Percentiles rank a stretch among this genome's conserved stretches.
Evolutionary conservation across 2,113 vertebrate species (phyloP).

Genomic region (Aphyosemion australe): DNA sequence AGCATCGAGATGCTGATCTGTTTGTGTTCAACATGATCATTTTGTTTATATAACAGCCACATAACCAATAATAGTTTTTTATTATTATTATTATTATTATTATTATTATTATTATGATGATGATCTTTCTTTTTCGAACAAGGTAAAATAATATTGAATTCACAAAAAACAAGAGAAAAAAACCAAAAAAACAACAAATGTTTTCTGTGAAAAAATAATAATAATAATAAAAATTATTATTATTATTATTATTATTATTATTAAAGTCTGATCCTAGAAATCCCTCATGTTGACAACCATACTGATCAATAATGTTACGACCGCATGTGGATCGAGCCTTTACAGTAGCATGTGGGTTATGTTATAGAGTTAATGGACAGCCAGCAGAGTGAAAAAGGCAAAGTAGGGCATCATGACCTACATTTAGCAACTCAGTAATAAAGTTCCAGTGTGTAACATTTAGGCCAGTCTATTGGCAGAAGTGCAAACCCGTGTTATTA

Average conservation of each 20-base stretch:
- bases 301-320: constrained; percentile 50
- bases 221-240: no score
- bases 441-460: constrained; percentile 7
- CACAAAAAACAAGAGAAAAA: no score
- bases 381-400: constrained; percentile 39
- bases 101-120: no score
- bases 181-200: no score
- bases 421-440: constrained; percentile 46
- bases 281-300: constrained; percentile 13
- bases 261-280: constrained; percentile 1
- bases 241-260: no score
- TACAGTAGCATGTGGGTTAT: constrained; percentile 63
- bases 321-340: constrained; percentile 47
- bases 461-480: not conserved
- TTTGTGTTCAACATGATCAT: not conserved
- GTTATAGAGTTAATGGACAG: constrained; percentile 31
- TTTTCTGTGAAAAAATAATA: no score
- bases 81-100: no score
- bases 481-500: not conserved
- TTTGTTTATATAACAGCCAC: not conserved
- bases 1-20: not conserved
- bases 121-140: no score
- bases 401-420: constrained; percentile 70
- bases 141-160: no score
- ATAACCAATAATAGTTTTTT: constrained; percentile 7